Evolutionary conservation across 2,888 invertebrate genomes (phyloP).

Genomic region (Himalopsyche kuldschensis): DNA sequence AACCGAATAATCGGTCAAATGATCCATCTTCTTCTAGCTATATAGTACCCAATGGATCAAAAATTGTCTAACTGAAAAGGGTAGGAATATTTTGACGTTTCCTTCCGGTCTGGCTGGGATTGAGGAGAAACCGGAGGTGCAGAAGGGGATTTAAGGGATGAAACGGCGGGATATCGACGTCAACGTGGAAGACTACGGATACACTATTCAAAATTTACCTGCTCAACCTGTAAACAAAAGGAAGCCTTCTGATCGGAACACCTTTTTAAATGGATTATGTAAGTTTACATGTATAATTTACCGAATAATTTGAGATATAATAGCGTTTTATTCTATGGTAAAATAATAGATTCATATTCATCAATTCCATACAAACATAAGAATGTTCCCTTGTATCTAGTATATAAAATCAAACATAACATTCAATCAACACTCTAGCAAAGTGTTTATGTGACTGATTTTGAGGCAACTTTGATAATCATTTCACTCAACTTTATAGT

Average conservation of each 20-base stretch:
- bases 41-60: background rate
- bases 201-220: background rate
- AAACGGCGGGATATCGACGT: background rate
- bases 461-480: too few species aligned
- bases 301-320: background rate
- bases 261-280: background rate
- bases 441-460: too few species aligned
- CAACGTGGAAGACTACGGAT: background rate
- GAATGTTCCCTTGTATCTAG: too few species aligned
- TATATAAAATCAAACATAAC: too few species aligned
- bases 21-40: background rate
- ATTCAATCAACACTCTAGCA: too few species aligned
- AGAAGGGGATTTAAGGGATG: background rate
- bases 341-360: too few species aligned
- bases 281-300: background rate
- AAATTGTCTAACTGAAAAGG: background rate
- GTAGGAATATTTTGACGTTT: background rate
- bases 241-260: background rate
- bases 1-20: background rate
- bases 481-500: too few species aligned
- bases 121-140: background rate
- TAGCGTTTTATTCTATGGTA: too few species aligned
- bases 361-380: too few species aligned
- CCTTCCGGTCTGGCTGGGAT: background rate
- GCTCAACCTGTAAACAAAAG: background rate